phyloP scores from a whole-genome alignment of 2,888 invertebrate genomes.

The Cheilosia scutellata region DNA sequence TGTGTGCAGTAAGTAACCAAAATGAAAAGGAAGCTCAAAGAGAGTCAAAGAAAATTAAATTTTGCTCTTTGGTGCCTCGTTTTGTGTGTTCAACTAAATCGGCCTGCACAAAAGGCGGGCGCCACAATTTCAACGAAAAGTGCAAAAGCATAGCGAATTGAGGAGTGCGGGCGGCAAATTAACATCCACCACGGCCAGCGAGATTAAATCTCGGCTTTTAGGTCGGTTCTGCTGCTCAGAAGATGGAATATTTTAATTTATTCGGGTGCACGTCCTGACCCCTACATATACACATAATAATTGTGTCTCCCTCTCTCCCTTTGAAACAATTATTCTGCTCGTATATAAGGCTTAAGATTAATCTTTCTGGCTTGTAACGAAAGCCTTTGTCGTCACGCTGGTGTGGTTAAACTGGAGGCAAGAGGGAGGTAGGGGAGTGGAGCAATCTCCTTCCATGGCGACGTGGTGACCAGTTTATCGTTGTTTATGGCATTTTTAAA shows the following conservation, averaged over 20 bases:
- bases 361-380: constrained; percentile 73
- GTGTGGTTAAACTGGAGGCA: constrained; percentile 61
- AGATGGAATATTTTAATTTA: constrained; percentile 74
- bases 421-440: constrained; percentile 25
- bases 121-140: constrained; percentile 27
- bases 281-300: constrained; percentile 48
- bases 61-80: constrained; percentile 6
- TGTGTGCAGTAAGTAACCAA: constrained; percentile 7
- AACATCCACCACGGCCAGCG: constrained; percentile 50
- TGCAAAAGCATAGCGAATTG: constrained; percentile 25
- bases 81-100: constrained; percentile 32
- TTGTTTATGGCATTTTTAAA: constrained; percentile 75
- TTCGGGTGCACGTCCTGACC: constrained; percentile 71
- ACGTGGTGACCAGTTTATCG: constrained; percentile 70
- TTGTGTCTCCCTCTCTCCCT: constrained; percentile 26
- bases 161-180: constrained; percentile 32
- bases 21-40: constrained; percentile 13
- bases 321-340: constrained; percentile 64
- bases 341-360: constrained; percentile 73
- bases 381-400: constrained; percentile 73
- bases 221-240: constrained; percentile 43
- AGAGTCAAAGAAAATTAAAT: constrained; percentile 32
- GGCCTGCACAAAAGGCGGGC: constrained; percentile 19
- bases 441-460: no score
- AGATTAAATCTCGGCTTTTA: constrained; percentile 67